These are phyloP conservation scores for Chrysochloris asiatica DNA, from an alignment of 2,113 vertebrate species.

Conservation along the genomic window DNA sequence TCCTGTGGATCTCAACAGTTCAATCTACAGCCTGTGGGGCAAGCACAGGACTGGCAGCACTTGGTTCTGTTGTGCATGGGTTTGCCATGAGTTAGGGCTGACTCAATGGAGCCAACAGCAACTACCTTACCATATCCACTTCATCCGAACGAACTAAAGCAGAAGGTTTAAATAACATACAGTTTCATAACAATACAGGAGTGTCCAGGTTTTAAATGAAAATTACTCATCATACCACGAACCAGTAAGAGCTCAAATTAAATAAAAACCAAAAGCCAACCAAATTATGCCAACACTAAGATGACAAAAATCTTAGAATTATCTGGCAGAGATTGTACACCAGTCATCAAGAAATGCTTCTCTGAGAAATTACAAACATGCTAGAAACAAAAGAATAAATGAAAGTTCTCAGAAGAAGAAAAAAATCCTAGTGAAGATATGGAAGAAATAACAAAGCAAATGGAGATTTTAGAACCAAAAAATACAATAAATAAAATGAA, in stretches of 20 bases:
- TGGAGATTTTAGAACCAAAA: not conserved
- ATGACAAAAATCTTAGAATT: not conserved
- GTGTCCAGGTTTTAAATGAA: not conserved
- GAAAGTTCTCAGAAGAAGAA: not conserved
- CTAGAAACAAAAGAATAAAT: not conserved
- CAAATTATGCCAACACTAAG: not conserved
- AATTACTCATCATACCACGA: not conserved
- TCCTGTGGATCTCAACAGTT: not conserved
- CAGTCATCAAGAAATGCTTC: not conserved
- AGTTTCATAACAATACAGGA: not conserved
- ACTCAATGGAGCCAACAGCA: not conserved
- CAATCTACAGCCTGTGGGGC: not conserved
- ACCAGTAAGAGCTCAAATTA: not conserved
- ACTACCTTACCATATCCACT: too few species aligned
- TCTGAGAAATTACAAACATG: not conserved
- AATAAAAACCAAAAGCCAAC: not conserved
- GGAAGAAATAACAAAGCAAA: not conserved
- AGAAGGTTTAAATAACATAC: not conserved
- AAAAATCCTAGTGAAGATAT: not conserved
- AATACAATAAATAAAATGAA: not conserved
- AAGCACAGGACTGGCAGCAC: not conserved
- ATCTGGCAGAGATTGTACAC: not conserved
- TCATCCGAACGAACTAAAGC: too few species aligned
- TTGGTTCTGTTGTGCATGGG: not conserved
- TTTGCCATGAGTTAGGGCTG: not conserved